Conservation (phyloP, 2,888 invertebrate species). For the Cremastinae sp. region DNA sequence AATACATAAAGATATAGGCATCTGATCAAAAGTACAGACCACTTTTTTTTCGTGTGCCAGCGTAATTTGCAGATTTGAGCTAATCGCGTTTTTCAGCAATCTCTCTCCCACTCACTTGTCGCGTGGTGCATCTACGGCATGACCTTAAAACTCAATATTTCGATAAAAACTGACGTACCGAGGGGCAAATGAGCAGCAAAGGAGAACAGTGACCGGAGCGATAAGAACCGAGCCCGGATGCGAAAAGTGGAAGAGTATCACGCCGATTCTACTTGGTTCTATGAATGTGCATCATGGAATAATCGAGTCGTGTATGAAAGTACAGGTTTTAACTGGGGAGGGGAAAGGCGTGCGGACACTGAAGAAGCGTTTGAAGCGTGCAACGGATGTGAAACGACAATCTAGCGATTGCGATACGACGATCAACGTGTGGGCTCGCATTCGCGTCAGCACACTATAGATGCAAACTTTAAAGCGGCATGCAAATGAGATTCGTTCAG, state of each 20-base stretch:
- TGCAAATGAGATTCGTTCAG: neutral
- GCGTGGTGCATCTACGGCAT: no score
- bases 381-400: slow-evolving; percentile 19
- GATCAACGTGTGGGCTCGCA: slow-evolving; percentile 1
- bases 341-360: slow-evolving; percentile 1
- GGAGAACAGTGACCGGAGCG: neutral
- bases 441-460: slow-evolving; percentile 2
- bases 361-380: slow-evolving; percentile 27
- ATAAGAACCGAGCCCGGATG: slow-evolving; percentile 18
- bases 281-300: slow-evolving; percentile 49
- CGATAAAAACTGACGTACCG: neutral
- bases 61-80: no score
- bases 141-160: no score
- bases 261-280: slow-evolving; percentile 27
- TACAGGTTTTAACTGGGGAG: slow-evolving; percentile 14
- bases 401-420: slow-evolving; percentile 23
- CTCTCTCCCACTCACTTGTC: no score
- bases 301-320: slow-evolving; percentile 36
- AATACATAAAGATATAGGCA: no score
- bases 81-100: no score
- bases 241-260: slow-evolving; percentile 25
- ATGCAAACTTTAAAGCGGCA: neutral
- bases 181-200: no score
- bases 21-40: no score
- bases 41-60: no score